Conservation (phyloP, 92 coral and sea anemone genomes). For the Micromussa lordhowensis region DNA sequence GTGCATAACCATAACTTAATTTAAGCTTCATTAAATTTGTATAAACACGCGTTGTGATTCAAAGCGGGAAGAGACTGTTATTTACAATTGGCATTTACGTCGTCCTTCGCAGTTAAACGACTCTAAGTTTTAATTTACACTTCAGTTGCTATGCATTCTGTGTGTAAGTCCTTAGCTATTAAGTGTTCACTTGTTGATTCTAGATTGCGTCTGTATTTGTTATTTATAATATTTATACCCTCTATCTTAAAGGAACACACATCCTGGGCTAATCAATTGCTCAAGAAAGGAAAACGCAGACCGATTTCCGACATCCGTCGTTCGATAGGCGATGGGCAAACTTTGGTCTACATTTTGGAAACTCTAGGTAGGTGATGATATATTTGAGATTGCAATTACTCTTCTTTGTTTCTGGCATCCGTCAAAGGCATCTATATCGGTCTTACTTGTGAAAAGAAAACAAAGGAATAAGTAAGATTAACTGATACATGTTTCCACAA, state of each 20-base stretch:
- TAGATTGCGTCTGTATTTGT: slow-evolving; percentile 6
- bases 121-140: neutral
- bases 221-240: neutral
- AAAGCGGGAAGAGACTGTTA: neutral
- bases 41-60: neutral
- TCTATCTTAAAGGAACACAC: slow-evolving; percentile 84
- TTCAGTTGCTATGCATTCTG: slow-evolving; percentile 1
- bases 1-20: slow-evolving; percentile 44
- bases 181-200: slow-evolving; percentile 3
- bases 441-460: neutral
- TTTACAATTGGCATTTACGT: neutral
- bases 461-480: neutral
- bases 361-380: slow-evolving; percentile 62
- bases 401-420: neutral
- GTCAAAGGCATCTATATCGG: neutral
- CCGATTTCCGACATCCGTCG: slow-evolving; percentile 87
- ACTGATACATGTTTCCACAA: neutral
- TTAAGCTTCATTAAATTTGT: slow-evolving; percentile 1
- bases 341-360: slow-evolving; percentile 90
- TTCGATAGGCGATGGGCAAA: slow-evolving; percentile 91
- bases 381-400: neutral
- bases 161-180: neutral
- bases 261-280: slow-evolving; percentile 82
- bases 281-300: slow-evolving; percentile 81
- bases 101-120: neutral